These are phyloP conservation scores for Archilochus colubris DNA, from an alignment of 2,113 vertebrate species.

Conservation along the genomic window DNA sequence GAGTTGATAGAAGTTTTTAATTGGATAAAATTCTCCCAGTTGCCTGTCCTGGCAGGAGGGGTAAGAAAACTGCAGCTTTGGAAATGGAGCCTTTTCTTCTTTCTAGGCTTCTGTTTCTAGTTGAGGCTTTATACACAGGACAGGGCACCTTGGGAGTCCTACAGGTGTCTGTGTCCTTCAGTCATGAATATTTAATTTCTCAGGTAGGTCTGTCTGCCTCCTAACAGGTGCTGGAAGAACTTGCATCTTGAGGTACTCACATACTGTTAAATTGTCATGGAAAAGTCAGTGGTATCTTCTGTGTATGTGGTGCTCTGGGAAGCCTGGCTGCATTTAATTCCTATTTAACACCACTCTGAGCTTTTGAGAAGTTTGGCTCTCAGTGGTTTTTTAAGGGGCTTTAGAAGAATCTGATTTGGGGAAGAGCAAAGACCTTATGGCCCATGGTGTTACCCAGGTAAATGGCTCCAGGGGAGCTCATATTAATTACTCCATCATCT, in stretches of 20 bases:
- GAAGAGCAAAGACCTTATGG: neutral
- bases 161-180: neutral
- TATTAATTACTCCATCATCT: neutral
- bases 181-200: neutral
- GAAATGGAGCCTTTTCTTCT: neutral
- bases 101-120: neutral
- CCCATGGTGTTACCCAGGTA: neutral
- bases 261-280: no score
- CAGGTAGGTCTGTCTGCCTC: neutral
- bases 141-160: neutral
- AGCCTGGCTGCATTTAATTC: neutral
- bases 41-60: neutral
- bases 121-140: neutral
- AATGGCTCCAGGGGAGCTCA: neutral
- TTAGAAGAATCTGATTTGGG: neutral
- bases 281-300: fast-evolving
- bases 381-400: neutral
- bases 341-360: neutral
- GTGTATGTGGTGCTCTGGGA: neutral
- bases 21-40: neutral
- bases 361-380: neutral
- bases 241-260: fast-evolving
- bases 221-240: neutral
- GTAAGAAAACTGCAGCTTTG: neutral
- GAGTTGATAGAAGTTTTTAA: neutral